Conservation (phyloP, 2,888 invertebrate genomes). For the Watsonalla binaria region DNA sequence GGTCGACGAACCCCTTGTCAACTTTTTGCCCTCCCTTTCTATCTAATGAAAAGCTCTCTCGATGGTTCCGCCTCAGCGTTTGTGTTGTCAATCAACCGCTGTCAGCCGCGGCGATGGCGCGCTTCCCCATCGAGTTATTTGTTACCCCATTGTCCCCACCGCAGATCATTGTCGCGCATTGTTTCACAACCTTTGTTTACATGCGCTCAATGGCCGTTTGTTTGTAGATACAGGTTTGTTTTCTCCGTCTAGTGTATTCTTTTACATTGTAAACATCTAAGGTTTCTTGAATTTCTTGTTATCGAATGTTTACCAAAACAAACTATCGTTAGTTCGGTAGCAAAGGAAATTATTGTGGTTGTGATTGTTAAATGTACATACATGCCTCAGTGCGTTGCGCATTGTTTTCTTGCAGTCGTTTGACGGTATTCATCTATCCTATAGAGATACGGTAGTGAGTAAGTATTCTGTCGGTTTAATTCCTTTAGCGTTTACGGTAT, state of each 20-base stretch:
- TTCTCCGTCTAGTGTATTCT: slow-evolving; percentile 49
- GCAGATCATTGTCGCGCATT: slow-evolving; percentile 66
- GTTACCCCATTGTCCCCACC: slow-evolving; percentile 67
- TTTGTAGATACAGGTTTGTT: slow-evolving; percentile 57
- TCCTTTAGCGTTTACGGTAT: too few species aligned
- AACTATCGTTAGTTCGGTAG: slow-evolving; percentile 30
- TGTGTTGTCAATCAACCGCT: slow-evolving; percentile 70
- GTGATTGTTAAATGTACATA: too few species aligned
- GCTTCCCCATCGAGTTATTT: slow-evolving; percentile 65
- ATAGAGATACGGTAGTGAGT: too few species aligned
- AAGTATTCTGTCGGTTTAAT: too few species aligned
- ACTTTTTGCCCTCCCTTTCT: slow-evolving; percentile 53
- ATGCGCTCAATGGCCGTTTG: slow-evolving; percentile 59
- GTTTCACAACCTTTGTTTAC: slow-evolving; percentile 70
- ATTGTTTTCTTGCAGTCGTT: too few species aligned
- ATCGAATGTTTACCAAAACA: slow-evolving; percentile 46
- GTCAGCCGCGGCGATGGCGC: slow-evolving; percentile 44
- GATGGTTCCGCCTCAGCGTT: slow-evolving; percentile 53
- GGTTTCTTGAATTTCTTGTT: slow-evolving; percentile 46
- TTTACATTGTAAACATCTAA: slow-evolving; percentile 47
- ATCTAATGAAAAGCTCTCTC: slow-evolving; percentile 63
- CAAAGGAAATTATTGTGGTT: not conserved
- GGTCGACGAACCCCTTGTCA: slow-evolving; percentile 35
- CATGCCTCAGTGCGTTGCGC: too few species aligned
- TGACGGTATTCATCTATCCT: too few species aligned